Conservation (phyloP, 2,113 vertebrate species). For the Callipepla squamata region DNA sequence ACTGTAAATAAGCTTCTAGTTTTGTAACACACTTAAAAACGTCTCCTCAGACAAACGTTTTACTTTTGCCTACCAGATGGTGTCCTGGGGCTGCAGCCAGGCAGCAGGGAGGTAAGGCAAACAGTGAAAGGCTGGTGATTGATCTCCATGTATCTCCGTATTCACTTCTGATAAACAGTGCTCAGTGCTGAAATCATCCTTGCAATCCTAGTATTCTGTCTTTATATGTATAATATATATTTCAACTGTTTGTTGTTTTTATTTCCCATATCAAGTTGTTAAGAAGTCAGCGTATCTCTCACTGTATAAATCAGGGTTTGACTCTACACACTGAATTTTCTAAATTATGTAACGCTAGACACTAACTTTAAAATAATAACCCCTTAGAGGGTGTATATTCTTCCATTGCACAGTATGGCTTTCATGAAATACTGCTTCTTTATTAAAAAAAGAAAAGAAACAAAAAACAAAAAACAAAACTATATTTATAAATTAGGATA, state of each 20-base stretch:
- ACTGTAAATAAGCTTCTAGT: conserved; percentile 58
- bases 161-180: conserved; percentile 9
- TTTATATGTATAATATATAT: conserved; percentile 22
- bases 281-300: conserved; percentile 26
- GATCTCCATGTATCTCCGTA: conserved; percentile 19
- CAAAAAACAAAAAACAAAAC: background rate
- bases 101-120: background rate
- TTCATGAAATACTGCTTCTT: conserved; percentile 74
- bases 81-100: conserved; percentile 16
- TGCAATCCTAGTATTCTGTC: conserved; percentile 42
- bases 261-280: conserved; percentile 8
- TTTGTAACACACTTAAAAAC: conserved; percentile 1
- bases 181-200: conserved; percentile 24
- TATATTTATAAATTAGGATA: conserved; percentile 84
- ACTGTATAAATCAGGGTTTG: conserved; percentile 69
- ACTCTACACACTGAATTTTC: conserved; percentile 78
- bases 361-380: conserved; percentile 69
- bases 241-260: background rate
- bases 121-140: conserved; percentile 15
- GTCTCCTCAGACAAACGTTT: conserved; percentile 36
- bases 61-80: background rate
- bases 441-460: background rate
- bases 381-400: conserved; percentile 63
- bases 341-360: conserved; percentile 71
- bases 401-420: conserved; percentile 76